These are phyloP conservation scores for Phocides pigmalion DNA, from an alignment of 1,140 invertebrate genomes.

Conservation along the genomic window DNA sequence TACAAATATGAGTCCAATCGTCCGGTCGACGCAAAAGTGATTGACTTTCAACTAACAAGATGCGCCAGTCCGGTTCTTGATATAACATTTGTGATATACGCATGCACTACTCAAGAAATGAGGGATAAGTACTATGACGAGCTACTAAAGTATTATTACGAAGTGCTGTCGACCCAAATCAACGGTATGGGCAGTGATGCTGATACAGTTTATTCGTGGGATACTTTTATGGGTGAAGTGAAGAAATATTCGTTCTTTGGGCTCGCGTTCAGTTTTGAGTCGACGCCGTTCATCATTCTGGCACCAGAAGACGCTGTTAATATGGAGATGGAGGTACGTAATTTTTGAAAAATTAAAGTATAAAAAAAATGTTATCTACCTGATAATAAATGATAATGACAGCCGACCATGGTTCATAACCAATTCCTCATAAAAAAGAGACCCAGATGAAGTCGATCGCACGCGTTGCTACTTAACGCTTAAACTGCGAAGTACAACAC, in stretches of 20 bases:
- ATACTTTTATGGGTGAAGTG: conserved; percentile 81
- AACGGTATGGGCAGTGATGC: conserved; percentile 85
- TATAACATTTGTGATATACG: conserved; percentile 86
- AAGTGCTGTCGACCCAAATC: conserved; percentile 83
- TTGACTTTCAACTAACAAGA: conserved; percentile 89
- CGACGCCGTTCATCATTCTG: conserved; percentile 85
- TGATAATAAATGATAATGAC: too few relatives aligned
- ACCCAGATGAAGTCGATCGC: too few relatives aligned
- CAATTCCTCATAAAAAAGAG: too few relatives aligned
- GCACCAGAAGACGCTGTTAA: conserved; percentile 85
- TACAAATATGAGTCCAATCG: conserved; percentile 75
- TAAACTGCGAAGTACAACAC: too few relatives aligned
- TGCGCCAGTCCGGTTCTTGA: conserved; percentile 85
- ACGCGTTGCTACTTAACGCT: too few relatives aligned
- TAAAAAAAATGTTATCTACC: too few relatives aligned
- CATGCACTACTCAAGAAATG: conserved; percentile 85
- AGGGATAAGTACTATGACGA: conserved; percentile 84
- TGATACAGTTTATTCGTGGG: conserved; percentile 84
- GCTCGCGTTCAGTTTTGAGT: conserved; percentile 86
- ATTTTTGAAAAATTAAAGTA: too few relatives aligned
- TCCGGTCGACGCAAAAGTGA: conserved; percentile 84
- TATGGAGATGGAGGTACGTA: conserved; percentile 84
- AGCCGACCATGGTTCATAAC: too few relatives aligned
- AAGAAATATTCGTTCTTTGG: conserved; percentile 86
- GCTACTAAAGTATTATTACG: conserved; percentile 85